Evolutionary conservation across 2,797 vertebrate genomes (phyloP).

Genomic region (Ptychobarbus kaznakovi): DNA sequence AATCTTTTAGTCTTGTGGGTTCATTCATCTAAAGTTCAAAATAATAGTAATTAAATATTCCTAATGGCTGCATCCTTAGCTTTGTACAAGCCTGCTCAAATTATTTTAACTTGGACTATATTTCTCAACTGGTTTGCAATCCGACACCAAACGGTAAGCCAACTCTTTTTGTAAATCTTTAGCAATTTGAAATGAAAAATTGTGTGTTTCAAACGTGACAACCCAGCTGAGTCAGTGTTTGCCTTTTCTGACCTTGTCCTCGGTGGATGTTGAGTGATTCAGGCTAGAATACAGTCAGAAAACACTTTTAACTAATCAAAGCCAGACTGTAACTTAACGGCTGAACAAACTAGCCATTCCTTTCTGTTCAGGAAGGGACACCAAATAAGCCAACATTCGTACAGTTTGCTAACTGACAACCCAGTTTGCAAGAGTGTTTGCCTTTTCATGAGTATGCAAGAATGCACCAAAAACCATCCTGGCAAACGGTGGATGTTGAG

Average conservation of each 20-base stretch:
- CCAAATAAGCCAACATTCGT: neutral
- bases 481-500: too few species aligned
- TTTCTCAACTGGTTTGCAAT: slow-evolving; percentile 12
- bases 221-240: slow-evolving; percentile 37
- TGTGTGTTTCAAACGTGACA: slow-evolving; percentile 27
- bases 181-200: slow-evolving; percentile 18
- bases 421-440: neutral
- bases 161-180: slow-evolving; percentile 27
- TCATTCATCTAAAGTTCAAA: neutral
- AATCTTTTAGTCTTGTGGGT: slow-evolving; percentile 30
- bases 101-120: neutral
- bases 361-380: neutral
- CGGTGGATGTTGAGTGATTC: slow-evolving; percentile 21
- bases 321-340: neutral
- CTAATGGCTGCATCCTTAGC: neutral
- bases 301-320: slow-evolving; percentile 31
- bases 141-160: slow-evolving; percentile 1
- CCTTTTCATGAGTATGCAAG: neutral
- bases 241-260: slow-evolving; percentile 37
- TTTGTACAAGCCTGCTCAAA: neutral
- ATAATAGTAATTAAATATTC: slow-evolving; percentile 1
- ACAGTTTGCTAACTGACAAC: neutral
- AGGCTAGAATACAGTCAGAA: slow-evolving; percentile 16
- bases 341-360: slow-evolving; percentile 11
- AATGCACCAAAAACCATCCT: neutral